These are phyloP conservation scores for Dreissena polymorpha DNA, from an alignment of 1,140 invertebrate species.

Conservation along the genomic window DNA sequence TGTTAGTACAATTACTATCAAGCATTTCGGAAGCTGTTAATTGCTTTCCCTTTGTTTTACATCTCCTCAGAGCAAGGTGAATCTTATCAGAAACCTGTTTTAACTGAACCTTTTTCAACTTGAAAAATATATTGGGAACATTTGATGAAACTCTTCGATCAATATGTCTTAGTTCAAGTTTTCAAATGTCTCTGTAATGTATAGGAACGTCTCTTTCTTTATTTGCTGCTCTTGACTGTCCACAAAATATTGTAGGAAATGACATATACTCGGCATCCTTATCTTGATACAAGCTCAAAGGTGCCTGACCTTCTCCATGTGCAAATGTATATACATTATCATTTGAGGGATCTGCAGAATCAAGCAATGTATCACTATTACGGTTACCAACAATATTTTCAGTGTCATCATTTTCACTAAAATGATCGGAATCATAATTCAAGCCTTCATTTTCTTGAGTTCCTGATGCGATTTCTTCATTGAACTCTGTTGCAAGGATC, in stretches of 20 bases:
- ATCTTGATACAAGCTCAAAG: constrained; percentile 35
- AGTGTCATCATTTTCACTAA: constrained; percentile 10
- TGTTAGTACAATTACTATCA: constrained; percentile 9
- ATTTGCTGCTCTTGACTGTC: constrained; percentile 42
- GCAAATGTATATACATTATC: constrained; percentile 24
- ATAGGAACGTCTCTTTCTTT: constrained; percentile 13
- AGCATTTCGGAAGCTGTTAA: constrained; percentile 48
- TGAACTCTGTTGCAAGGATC: neutral
- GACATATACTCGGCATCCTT: constrained; percentile 22
- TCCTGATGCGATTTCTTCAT: neutral
- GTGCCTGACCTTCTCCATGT: constrained; percentile 20
- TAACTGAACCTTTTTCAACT: constrained; percentile 63
- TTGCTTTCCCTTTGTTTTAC: constrained; percentile 53
- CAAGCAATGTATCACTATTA: constrained; percentile 47
- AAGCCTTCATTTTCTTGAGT: constrained; percentile 6
- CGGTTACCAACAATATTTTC: constrained; percentile 9
- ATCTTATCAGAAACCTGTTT: constrained; percentile 58
- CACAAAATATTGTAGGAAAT: constrained; percentile 52
- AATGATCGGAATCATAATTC: constrained; percentile 31
- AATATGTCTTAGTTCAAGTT: constrained; percentile 32
- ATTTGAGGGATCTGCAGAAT: constrained; percentile 14
- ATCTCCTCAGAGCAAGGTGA: constrained; percentile 49
- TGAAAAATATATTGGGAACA: constrained; percentile 58
- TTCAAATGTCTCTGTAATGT: constrained; percentile 45
- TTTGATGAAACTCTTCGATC: constrained; percentile 44